Conservation (phyloP, 2,888 invertebrate species). For the Eristalinus aeneus region DNA sequence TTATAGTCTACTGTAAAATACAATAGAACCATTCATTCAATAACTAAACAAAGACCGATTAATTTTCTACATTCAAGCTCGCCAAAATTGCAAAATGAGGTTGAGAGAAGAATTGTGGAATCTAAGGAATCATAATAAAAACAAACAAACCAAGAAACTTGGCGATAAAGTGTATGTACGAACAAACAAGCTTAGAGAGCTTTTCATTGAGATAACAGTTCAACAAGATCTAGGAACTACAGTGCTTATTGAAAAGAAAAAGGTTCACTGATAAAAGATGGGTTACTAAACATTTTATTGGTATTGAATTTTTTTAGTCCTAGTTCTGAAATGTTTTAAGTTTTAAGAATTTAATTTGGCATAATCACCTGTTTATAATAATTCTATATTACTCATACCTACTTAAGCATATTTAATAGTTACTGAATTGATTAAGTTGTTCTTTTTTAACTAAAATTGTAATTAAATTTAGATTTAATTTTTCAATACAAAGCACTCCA, state of each 20-base stretch:
- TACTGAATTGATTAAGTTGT: too few relatives aligned
- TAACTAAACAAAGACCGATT: conserved; percentile 21
- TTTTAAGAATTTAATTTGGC: too few relatives aligned
- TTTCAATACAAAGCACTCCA: too few relatives aligned
- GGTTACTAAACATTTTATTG: too few relatives aligned
- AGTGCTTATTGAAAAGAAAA: conserved; percentile 19
- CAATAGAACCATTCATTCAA: conserved; percentile 30
- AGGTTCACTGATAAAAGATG: too few relatives aligned
- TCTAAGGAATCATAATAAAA: conserved; percentile 10
- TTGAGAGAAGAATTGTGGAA: neutral
- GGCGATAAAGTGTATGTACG: conserved; percentile 16
- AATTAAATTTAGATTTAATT: too few relatives aligned
- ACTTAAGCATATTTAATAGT: too few relatives aligned
- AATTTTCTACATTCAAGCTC: conserved; percentile 7
- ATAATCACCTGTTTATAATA: too few relatives aligned
- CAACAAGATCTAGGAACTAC: conserved; percentile 31
- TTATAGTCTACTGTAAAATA: conserved; percentile 25
- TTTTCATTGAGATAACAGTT: conserved; percentile 23
- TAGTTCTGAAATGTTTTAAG: too few relatives aligned
- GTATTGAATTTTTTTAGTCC: too few relatives aligned
- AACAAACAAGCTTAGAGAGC: conserved; percentile 41
- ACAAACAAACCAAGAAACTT: neutral
- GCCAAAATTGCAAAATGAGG: conserved; percentile 3
- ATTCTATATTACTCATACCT: too few relatives aligned
- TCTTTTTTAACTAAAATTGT: too few relatives aligned